Evolutionary conservation across 2,113 vertebrate species (phyloP).

Genomic region (Macroglossus sobrinus): DNA sequence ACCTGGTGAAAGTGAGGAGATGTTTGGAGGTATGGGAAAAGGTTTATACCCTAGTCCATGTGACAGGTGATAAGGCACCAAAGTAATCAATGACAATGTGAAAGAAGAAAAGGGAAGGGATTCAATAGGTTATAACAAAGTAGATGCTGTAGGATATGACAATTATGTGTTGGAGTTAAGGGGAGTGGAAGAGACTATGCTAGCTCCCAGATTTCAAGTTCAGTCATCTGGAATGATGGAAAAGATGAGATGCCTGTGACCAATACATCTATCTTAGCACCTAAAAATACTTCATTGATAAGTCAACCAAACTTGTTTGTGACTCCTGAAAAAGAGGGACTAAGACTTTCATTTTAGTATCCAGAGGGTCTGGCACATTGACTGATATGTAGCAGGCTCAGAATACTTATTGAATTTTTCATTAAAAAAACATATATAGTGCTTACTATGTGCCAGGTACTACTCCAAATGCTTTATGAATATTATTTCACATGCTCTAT

Average conservation of each 20-base stretch:
- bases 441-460: not conserved
- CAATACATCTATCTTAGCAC: not conserved
- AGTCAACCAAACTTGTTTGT: not conserved
- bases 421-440: not conserved
- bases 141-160: fast-evolving
- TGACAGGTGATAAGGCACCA: not conserved
- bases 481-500: not conserved
- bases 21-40: not conserved
- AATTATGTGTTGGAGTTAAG: not conserved
- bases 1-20: not conserved
- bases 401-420: not conserved
- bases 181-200: no score
- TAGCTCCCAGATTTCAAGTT: not conserved
- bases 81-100: not conserved
- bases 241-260: not conserved
- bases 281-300: not conserved
- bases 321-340: not conserved
- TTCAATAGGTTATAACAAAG: not conserved
- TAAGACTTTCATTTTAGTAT: not conserved
- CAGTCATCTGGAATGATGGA: not conserved
- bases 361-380: not conserved
- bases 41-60: not conserved
- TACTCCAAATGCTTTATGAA: not conserved
- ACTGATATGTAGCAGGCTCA: not conserved
- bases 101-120: no score